Conservation (phyloP, 2,797 vertebrate species). For the Neopelma chrysocephalum region DNA sequence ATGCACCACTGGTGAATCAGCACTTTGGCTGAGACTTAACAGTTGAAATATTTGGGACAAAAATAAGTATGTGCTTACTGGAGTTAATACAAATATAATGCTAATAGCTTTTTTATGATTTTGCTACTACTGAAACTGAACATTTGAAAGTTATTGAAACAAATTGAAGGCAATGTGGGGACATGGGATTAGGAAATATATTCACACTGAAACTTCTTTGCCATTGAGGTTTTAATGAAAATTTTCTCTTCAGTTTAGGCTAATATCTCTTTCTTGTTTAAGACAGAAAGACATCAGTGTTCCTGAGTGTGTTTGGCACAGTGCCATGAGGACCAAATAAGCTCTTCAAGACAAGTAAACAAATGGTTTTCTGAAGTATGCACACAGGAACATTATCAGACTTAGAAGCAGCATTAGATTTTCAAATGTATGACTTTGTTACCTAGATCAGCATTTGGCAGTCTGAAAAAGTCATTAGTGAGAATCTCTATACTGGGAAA, state of each 20-base stretch:
- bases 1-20: background rate
- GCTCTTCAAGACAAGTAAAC: background rate
- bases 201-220: background rate
- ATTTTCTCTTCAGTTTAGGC: background rate
- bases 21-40: background rate
- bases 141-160: background rate
- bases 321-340: background rate
- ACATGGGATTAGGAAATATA: background rate
- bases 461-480: slow-evolving; percentile 1
- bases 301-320: background rate
- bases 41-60: background rate
- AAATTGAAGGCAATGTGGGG: background rate
- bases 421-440: slow-evolving; percentile 42
- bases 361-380: background rate
- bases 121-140: background rate
- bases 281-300: background rate
- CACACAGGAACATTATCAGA: background rate
- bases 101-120: background rate
- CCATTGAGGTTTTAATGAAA: background rate
- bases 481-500: slow-evolving; percentile 1
- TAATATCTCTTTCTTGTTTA: background rate
- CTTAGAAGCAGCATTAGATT: slow-evolving; percentile 38
- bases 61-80: background rate
- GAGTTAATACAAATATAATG: background rate
- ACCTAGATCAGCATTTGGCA: background rate